Evolutionary conservation across 2,797 vertebrate species (phyloP), one percentile per base, ranked within the genome.

Genomic region (Sebastes diaconus): DNA sequence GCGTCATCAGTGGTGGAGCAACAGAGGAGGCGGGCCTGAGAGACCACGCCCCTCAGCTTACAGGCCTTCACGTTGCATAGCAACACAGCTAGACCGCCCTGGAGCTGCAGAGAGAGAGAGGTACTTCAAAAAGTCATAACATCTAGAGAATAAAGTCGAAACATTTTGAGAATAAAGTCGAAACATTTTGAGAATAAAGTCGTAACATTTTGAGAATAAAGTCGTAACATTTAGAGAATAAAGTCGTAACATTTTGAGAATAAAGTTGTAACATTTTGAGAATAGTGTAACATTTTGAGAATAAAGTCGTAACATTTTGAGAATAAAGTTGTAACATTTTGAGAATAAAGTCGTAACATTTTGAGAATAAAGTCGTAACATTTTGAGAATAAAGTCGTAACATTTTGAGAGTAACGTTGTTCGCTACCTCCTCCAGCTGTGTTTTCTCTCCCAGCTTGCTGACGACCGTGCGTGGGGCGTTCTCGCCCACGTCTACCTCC

Each of bases 61-160:
- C 96, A 95, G 86, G 97, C 94, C 88, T 97, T 97, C 74, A 98
- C 92, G 72, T 99, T 99, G 88, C 98, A 99, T 13, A 99, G 95
- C 52, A 99, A 91, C 88, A 99, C 68, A 1, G 91, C 97, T 71
- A 99, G 95, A 14, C 94, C 87, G 79, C 97, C 97, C 82, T 94
- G 95, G 84, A 98, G 95, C 97, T 98, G 90, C 8, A 50, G 29
- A 77, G 64, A 77, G 64, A 76, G 36, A 59, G 4, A 20, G 34
- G 34, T 8, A 5, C 9, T 20, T 30, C 30, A 30, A 5, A 20
- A 20, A 60, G 13, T 58, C 22, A 0, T 22, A n/a, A 34, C 34
- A 36, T 36, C 1, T 36, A 2, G 10, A 36, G 42, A 25, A 27
- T n/a, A 5, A 66, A 64, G 12, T 64, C 1, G 1, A 5, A 39